Percentiles rank a stretch among this genome's conserved stretches.
Evolutionary conservation across 2,888 invertebrate species (phyloP).

Genomic region (Prosapia bicincta): DNA sequence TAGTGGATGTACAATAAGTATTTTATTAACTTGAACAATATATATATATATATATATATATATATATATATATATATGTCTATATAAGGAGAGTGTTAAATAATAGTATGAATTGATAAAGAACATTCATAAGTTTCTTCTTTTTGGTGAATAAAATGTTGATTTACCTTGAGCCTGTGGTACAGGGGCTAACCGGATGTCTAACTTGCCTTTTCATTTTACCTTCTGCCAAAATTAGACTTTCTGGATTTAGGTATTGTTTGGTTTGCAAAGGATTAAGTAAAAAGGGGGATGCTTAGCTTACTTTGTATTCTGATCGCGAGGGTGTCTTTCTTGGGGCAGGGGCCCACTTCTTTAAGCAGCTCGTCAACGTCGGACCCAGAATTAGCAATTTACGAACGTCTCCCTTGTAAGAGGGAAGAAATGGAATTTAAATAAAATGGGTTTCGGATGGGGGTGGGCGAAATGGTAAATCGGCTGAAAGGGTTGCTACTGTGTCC

Average conservation of each 20-base stretch:
- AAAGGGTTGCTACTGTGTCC: conserved; percentile 19
- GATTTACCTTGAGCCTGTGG: too few relatives aligned
- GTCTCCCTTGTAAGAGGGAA: conserved; percentile 4
- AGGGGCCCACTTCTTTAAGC: conserved; percentile 4
- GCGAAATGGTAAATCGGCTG: conserved; percentile 13
- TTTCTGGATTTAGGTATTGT: not conserved
- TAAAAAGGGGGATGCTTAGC: not conserved
- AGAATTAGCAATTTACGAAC: conserved; percentile 23
- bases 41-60: too few relatives aligned
- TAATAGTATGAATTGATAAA: too few relatives aligned
- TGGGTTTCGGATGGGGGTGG: conserved; percentile 12
- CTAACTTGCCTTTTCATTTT: too few relatives aligned
- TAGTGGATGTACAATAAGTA: too few relatives aligned
- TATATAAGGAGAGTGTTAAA: too few relatives aligned
- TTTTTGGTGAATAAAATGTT: too few relatives aligned
- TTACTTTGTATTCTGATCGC: not conserved
- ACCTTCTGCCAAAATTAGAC: too few relatives aligned
- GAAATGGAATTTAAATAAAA: conserved; percentile 29
- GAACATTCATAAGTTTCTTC: too few relatives aligned
- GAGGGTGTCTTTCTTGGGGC: not conserved
- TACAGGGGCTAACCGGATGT: too few relatives aligned
- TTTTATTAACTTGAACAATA: too few relatives aligned
- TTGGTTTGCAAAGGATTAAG: not conserved
- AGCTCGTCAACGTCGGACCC: conserved; percentile 25
- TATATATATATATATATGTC: too few relatives aligned